These are phyloP conservation scores for Oxyruncus cristatus DNA, from an alignment of 2,113 vertebrate genomes.

Conservation along the genomic window DNA sequence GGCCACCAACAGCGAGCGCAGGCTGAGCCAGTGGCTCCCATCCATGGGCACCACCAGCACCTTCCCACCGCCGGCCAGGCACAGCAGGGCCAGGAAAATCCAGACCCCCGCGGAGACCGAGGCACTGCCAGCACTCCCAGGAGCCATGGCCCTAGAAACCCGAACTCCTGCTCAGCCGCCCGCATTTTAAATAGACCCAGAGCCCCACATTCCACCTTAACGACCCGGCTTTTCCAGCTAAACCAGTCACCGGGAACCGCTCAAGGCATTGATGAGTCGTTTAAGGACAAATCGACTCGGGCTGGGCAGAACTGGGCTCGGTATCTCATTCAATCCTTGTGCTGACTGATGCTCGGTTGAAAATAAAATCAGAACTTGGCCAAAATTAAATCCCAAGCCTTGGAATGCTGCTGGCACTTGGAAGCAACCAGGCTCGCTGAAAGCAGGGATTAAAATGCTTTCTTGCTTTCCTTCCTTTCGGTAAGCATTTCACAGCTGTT, in stretches of 20 bases:
- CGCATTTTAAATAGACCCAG: neutral
- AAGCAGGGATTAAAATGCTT: neutral
- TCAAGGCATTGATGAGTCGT: neutral
- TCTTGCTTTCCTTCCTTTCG: neutral
- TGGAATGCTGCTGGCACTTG: neutral
- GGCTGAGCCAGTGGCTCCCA: slow-evolving; percentile 85
- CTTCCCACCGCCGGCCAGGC: slow-evolving; percentile 43
- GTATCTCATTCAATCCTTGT: neutral
- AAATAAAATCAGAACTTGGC: neutral
- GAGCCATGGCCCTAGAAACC: neutral
- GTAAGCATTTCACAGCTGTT: neutral
- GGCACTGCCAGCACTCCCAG: neutral
- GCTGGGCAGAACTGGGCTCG: neutral
- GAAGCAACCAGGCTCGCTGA: neutral
- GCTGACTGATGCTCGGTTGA: no score
- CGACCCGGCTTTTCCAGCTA: neutral
- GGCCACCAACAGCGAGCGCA: slow-evolving; percentile 64
- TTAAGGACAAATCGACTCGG: neutral
- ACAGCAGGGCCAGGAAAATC: neutral
- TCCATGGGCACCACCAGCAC: slow-evolving; percentile 82
- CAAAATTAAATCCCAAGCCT: neutral
- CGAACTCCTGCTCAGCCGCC: neutral
- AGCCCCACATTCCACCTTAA: neutral
- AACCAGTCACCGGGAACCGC: neutral
- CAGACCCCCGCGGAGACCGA: neutral